These are phyloP conservation scores for Neoscelio sp. DNA, from an alignment of 2,888 invertebrate species.

Conservation along the genomic window DNA sequence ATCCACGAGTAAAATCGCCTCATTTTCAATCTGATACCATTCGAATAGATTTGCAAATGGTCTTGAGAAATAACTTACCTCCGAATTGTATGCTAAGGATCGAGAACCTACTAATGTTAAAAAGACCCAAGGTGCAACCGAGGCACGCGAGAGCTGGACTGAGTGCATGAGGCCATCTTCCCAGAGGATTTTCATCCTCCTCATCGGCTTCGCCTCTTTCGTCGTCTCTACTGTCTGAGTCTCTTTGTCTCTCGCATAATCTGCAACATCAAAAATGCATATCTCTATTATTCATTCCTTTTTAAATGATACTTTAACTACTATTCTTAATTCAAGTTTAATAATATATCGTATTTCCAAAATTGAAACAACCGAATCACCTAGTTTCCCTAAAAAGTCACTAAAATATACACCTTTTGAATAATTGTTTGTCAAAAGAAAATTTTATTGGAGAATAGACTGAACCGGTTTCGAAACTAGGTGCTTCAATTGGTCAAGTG, in stretches of 20 bases:
- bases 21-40: slow-evolving; percentile 33
- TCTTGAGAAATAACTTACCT: slow-evolving; percentile 83
- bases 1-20: slow-evolving; percentile 1
- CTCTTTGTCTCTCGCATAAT: slow-evolving; percentile 84
- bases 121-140: slow-evolving; percentile 93
- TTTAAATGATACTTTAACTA: too few species aligned
- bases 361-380: too few species aligned
- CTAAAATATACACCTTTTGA: too few species aligned
- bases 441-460: too few species aligned
- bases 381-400: too few species aligned
- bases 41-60: slow-evolving; percentile 28
- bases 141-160: slow-evolving; percentile 93
- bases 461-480: too few species aligned
- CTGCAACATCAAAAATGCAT: slow-evolving; percentile 76
- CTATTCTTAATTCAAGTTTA: too few species aligned
- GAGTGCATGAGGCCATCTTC: slow-evolving; percentile 88
- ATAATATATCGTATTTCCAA: too few species aligned
- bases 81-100: slow-evolving; percentile 94
- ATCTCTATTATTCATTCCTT: slow-evolving; percentile 10
- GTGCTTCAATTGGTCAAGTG: too few species aligned
- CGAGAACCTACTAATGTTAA: slow-evolving; percentile 94
- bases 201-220: slow-evolving; percentile 78
- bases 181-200: slow-evolving; percentile 84
- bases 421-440: too few species aligned
- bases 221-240: slow-evolving; percentile 81